Evolutionary conservation across 2,797 vertebrate genomes (phyloP), one percentile per base, ranked within the genome.

Genomic region (Pantherophis vulpinus): DNA sequence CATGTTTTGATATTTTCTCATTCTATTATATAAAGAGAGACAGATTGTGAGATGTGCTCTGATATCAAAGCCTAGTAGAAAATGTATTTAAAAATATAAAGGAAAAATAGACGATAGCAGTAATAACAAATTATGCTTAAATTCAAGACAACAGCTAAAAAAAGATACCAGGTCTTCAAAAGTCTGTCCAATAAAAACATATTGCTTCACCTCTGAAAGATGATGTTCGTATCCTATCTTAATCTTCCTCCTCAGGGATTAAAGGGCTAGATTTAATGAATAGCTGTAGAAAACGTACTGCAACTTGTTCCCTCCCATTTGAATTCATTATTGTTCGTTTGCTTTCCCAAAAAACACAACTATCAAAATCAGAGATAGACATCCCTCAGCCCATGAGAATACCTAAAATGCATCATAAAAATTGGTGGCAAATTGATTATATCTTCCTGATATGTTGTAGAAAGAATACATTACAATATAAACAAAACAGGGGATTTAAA

Each of bases 21-120:
- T 94, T 90, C 58, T 91, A 54, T 94, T 91, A 91, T 91, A 91
- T 29, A 94, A 94, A 95, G 42, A 90, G 66, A 92, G 93, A 90
- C 79, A 79, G 90, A 91, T 94, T 95, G 91, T 88, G 89, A 89
- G 51, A 93, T 51, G 37, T 60, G 4, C 90, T 92, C 74, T 83
- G 74, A 60, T 91, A 87, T 90, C 87, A 91, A 94, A 96, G 94
- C 37, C 88, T 37, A 94, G n/a, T 63, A 47, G 18, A n/a, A 54
- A 83, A 91, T 83, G 90, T 16, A 88, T 93, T 93, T 89, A n/a
- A 91, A 93, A 83, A 83, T 61, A 20, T 37, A 56, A 32, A 58
- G 37, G 32, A n/a, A 51, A 51, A 83, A 88, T 74, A 51, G 42
- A 89, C 16, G 37, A 60, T 42, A 55, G 47, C 90, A 42, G 29